Base-by-base conservation (phyloP, 2,888 invertebrate species). In the Ornithoptera alexandrae region DNA sequence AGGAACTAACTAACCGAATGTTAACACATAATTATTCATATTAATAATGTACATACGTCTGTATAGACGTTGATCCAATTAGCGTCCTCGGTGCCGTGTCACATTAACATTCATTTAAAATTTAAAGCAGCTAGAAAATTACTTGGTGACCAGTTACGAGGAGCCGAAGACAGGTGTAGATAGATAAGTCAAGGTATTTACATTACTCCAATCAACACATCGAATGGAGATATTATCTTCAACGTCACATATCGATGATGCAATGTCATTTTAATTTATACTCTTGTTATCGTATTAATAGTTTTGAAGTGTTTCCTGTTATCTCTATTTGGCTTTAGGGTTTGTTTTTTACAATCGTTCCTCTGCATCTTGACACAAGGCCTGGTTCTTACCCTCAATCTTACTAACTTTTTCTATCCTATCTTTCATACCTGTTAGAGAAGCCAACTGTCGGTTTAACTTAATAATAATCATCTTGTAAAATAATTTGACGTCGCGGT, bases 21-120 rank as follows among this genome's bases (percentile, higher is more conserved):
- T 53, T 53, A n/a, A 53, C n/a, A 53, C 53, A n/a, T 53, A 53
- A 62, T 12, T 15, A 62, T 39, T 62, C n/a, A 62, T 62, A 24
- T 64, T 36, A n/a, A 72, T 69, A 72, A 65, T 57, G 53, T 68
- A 39, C 61, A 61, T 67, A 76, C 70, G 75, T 66, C 72, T 71
- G 74, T 77, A 78, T 75, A 73, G 72, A 78, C 79, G 79, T 83
- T 87, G 87, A 89, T 89, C 89, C 89, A 90, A 90, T 90, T 90
- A 90, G 86, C 74, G 83, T 77, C 81, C 73, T 76, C 76, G 74
- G 77, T 75, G 78, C 84, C 75, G 77, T 84, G 86, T 88, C 88
- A 85, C 84, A 89, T 90, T 90, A 85, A 76, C 89, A 90, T 90
- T 80, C 75, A 88, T 90, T 89, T 87, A 78, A 89, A 89, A 87